These are phyloP conservation scores for Girardinus metallicus DNA, from an alignment of 2,797 vertebrate genomes.

Conservation along the genomic window DNA sequence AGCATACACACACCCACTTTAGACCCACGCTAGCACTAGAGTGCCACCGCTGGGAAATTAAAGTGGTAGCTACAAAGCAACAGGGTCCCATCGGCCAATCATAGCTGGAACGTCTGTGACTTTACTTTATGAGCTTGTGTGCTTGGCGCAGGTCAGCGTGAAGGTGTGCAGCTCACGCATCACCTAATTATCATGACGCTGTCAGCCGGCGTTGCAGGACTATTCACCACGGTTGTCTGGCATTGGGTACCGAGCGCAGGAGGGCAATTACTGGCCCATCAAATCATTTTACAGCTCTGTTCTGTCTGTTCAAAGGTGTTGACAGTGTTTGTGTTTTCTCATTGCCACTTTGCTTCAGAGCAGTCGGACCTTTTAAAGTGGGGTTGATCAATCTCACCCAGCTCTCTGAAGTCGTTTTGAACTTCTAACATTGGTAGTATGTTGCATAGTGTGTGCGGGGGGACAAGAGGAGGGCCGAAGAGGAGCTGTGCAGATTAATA, in stretches of 20 bases:
- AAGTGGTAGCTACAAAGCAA: conserved; percentile 64
- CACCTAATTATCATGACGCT: conserved; percentile 74
- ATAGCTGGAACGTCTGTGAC: conserved; percentile 46
- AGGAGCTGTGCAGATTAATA: background rate
- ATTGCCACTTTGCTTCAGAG: background rate
- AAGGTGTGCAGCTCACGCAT: conserved; percentile 61
- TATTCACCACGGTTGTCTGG: conserved; percentile 70
- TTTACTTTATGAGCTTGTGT: conserved; percentile 53
- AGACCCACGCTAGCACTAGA: conserved; percentile 47
- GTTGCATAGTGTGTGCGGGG: background rate
- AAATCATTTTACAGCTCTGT: conserved; percentile 57
- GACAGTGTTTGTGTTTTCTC: conserved; percentile 18
- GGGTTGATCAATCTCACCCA: background rate
- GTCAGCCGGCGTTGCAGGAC: conserved; percentile 66
- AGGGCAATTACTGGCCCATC: conserved; percentile 72
- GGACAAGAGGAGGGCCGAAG: background rate
- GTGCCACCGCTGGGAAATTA: conserved; percentile 75
- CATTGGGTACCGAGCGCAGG: conserved; percentile 36
- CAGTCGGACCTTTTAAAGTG: background rate
- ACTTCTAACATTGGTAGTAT: background rate
- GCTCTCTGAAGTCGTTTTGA: background rate
- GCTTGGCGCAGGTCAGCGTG: conserved; percentile 13
- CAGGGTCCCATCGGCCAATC: conserved; percentile 65
- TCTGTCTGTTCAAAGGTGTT: conserved; percentile 20
- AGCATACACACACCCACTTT: conserved; percentile 33